Evolutionary conservation across 1,140 invertebrate genomes (phyloP), one percentile per base, ranked within the genome.

Genomic region (Homarus americanus): DNA sequence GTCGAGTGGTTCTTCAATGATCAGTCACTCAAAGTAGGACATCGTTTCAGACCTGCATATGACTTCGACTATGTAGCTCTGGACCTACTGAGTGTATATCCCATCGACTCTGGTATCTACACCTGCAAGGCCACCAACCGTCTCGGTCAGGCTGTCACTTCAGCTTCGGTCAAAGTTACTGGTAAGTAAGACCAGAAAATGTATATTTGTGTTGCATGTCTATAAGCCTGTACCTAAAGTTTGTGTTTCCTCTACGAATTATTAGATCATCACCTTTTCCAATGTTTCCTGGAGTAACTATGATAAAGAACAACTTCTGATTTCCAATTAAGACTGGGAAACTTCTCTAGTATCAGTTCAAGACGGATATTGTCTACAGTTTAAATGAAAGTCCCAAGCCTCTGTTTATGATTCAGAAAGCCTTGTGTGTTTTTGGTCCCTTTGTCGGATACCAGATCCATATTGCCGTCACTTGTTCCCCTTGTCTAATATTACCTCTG

Each of bases 1-100:
- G 97, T 99, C 7, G 98, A 99, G 93, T 99, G 99, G 99, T 97
- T 98, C 93, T 97, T 98, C 36, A 99, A 99, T 94, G 98, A 98
- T 72, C 95, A 96, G 92, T 97, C 95, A 53, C 91, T 95, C n/a
- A 94, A 92, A 92, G 93, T 83, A 97, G 32, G 98, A 24, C 98
- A 99, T 94, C 96, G 99, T 90, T 99, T 99, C 95, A 96, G 98
- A 94, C 98, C 98, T 75, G 97, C 98, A 3, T 98, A 99, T 94
- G 99, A 99, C 94, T 99, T 99, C 94, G 99, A 99, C 94, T 99
- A 99, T 94, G 98, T 99, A 10, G 98, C 98, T 53, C 94, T 99
- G 40, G 99, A 99, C 94, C 96, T 99, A 44, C 95, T 99, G 2
- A 98, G 98, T 93, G 98, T 99, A 7, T 99, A 99, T 94, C 98